Conservation (phyloP, 2,888 invertebrate species). For the Platycheirus rosarum region DNA sequence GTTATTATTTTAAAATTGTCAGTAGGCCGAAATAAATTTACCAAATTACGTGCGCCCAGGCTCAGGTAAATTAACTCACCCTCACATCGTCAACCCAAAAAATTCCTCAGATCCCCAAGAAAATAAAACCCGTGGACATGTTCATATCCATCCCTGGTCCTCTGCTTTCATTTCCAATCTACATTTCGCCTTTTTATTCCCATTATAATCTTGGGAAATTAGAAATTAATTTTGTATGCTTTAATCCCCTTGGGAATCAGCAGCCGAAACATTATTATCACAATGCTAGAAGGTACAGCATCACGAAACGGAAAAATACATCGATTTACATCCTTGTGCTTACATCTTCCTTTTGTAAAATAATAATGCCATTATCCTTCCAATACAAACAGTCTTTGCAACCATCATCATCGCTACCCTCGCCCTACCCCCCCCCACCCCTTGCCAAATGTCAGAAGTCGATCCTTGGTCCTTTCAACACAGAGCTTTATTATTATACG, state of each 20-base stretch:
- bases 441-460: slow-evolving; percentile 34
- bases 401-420: not conserved
- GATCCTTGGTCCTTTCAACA: slow-evolving; percentile 20
- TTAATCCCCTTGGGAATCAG: slow-evolving; percentile 47
- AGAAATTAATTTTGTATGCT: slow-evolving; percentile 70
- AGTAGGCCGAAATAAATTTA: no score
- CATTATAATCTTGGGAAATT: slow-evolving; percentile 55
- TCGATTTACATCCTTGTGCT: slow-evolving; percentile 23
- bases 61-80: no score
- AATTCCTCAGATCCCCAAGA: not conserved
- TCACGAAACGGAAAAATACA: slow-evolving; percentile 4
- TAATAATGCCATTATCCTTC: slow-evolving; percentile 62
- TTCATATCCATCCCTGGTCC: slow-evolving; percentile 17
- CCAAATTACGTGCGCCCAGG: no score
- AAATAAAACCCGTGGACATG: not conserved
- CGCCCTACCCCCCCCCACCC: not conserved
- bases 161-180: slow-evolving; percentile 51
- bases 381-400: slow-evolving; percentile 11
- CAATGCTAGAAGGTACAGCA: not conserved
- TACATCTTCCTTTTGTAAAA: slow-evolving; percentile 50
- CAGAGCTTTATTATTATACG: slow-evolving; percentile 45
- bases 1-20: no score
- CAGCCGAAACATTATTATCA: slow-evolving; percentile 32
- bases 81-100: no score
- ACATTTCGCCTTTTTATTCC: slow-evolving; percentile 50